Evolutionary conservation across 2,888 invertebrate species (phyloP).

Genomic region (Drosophila paracracens): DNA sequence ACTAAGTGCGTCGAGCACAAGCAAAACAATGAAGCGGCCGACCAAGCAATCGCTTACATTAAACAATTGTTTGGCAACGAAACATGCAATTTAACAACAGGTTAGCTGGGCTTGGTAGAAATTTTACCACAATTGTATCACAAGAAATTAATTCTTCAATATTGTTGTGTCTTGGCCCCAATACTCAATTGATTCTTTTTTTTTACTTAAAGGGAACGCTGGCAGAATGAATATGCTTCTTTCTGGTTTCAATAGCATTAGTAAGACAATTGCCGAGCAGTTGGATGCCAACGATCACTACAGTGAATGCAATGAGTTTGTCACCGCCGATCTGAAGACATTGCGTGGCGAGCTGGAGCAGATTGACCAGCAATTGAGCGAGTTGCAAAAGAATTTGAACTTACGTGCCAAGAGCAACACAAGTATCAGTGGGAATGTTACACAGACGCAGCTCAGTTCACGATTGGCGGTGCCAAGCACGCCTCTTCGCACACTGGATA

Average conservation of each 20-base stretch:
- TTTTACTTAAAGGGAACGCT: conserved; percentile 21
- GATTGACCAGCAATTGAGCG: conserved; percentile 72
- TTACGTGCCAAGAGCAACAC: conserved; percentile 44
- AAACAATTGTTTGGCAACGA: conserved; percentile 42
- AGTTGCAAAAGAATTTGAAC: conserved; percentile 68
- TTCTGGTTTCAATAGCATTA: conserved; percentile 69
- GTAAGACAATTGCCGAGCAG: conserved; percentile 71
- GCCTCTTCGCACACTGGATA: conserved; percentile 20
- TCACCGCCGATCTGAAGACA: conserved; percentile 64
- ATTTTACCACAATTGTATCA: neutral
- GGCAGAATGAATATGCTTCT: conserved; percentile 68
- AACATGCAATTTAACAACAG: conserved; percentile 11
- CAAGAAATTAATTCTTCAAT: neutral
- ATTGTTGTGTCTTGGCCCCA: neutral
- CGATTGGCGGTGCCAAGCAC: conserved; percentile 18
- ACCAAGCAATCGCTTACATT: conserved; percentile 54
- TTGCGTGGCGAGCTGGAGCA: conserved; percentile 71
- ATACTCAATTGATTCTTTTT: neutral
- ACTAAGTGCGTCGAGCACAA: conserved; percentile 68
- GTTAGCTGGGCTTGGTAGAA: neutral
- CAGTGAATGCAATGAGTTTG: conserved; percentile 69
- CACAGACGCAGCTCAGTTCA: conserved; percentile 2
- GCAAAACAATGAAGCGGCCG: conserved; percentile 71
- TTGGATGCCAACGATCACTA: conserved; percentile 70
- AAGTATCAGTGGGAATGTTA: conserved; percentile 12